Evolutionary conservation across 1,140 invertebrate species (phyloP).

Genomic region (Hylaeus anthracinus): DNA sequence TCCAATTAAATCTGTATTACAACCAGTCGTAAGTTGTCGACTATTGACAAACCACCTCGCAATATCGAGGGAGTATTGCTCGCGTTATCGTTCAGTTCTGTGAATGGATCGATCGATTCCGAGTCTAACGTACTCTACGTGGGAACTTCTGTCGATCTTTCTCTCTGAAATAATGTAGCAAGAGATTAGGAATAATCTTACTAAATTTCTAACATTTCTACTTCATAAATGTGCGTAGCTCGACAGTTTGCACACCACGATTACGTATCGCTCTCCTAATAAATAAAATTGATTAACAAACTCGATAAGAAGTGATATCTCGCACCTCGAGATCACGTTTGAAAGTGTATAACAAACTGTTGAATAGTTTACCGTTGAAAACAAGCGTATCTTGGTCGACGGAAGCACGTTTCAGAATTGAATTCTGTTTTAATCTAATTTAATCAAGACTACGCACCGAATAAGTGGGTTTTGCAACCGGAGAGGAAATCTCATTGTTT

Average conservation of each 20-base stretch:
- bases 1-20: neutral
- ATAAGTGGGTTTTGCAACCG: constrained; percentile 25
- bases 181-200: no score
- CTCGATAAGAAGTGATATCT: no score
- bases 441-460: neutral
- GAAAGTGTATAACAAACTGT: neutral
- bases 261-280: no score
- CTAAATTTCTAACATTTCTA: no score
- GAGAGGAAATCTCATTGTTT: constrained; percentile 38
- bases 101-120: no score
- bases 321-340: no score
- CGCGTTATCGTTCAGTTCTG: neutral
- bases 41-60: neutral
- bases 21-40: neutral
- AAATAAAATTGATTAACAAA: no score
- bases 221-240: no score
- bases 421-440: constrained; percentile 20
- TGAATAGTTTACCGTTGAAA: neutral
- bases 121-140: no score
- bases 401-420: neutral
- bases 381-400: neutral
- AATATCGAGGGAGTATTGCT: neutral
- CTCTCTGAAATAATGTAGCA: no score
- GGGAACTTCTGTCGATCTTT: neutral
- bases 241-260: no score